Percentiles rank a stretch among this genome's conserved stretches.
These are phyloP conservation scores for Gavia stellata DNA, from an alignment of 2,113 vertebrate species.

Conservation along the genomic window DNA sequence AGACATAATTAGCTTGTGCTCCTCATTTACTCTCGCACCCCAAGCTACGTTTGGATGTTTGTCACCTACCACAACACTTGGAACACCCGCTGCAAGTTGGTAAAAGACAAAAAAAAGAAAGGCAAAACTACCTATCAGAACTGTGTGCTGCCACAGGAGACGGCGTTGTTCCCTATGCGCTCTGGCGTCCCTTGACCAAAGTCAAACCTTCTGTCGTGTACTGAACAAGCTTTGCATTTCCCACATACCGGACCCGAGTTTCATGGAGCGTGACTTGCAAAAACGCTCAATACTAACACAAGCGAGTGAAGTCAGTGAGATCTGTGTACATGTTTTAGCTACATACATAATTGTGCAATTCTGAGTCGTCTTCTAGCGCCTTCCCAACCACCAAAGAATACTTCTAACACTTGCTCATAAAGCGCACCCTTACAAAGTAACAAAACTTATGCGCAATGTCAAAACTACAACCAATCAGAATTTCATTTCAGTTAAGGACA, in stretches of 20 bases:
- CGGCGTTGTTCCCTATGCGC: accelerated
- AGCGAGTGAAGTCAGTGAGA: not conserved
- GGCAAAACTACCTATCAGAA: accelerated
- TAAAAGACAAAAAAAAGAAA: not conserved
- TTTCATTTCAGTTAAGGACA: not conserved
- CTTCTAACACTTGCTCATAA: not conserved
- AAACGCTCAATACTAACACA: not conserved
- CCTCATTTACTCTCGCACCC: not conserved
- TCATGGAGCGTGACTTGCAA: accelerated
- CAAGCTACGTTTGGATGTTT: not conserved
- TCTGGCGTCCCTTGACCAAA: not conserved
- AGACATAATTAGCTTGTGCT: no score
- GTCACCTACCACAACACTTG: no score
- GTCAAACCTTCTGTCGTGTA: accelerated
- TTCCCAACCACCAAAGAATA: not conserved
- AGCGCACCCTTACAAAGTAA: not conserved
- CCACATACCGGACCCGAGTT: not conserved
- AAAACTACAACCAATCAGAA: not conserved
- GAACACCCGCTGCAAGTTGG: not conserved
- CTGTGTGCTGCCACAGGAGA: accelerated
- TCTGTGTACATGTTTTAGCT: not conserved
- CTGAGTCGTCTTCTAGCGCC: not conserved
- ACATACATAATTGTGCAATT: no score
- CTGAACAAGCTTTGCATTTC: not conserved
- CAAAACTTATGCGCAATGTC: not conserved